Evolutionary conservation across 2,797 vertebrate genomes (phyloP), one percentile per base, ranked within the genome.

Genomic region (Clarias laeviceps): DNA sequence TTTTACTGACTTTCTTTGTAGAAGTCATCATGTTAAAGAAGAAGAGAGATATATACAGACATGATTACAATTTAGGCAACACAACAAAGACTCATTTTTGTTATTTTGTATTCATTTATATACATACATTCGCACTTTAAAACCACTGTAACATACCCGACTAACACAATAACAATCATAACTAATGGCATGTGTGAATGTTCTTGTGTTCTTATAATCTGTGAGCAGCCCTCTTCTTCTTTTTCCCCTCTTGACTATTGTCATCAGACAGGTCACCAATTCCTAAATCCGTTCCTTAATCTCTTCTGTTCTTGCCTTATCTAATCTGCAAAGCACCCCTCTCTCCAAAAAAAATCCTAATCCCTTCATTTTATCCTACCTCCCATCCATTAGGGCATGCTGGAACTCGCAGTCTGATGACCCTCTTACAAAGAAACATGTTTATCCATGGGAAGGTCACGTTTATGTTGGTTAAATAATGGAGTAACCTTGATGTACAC

Each of bases 251-350:
- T 37, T 50, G 18, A 40, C 32, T 45, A 5, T 34, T 15, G 34
- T 68, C 73, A 82, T 80, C 22, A 62, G 54, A 15, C 84, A 83
- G 32, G 17, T 57, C 40, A 34, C n/a, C 78, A 83, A 83, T 82
- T 84, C 82, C 45, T 76, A 37, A 89, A 80, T 82, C 84, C 66
- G 11, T 62, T 79, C n/a, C 2, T 2, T 87, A 88, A 90, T 85
- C 85, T 85, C 32, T 62, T 85, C 83, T 85, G 54, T 56, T 85
- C 66, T 88, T 82, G 64, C 32, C 54, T 59, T 56, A 22, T n/a
- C 61, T 24, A 24, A 62, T 8, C 14, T 29, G 72, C 79, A 84
- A 14, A 50, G 76, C 73, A 27, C 59, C 45, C 9, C 76, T 3
- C 11, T 0, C 45, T 50, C 45, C 45, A 14, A 50, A 50, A 11